Base-by-base conservation (phyloP, 2,888 invertebrate genomes). In the Schizotus pectinicornis region DNA sequence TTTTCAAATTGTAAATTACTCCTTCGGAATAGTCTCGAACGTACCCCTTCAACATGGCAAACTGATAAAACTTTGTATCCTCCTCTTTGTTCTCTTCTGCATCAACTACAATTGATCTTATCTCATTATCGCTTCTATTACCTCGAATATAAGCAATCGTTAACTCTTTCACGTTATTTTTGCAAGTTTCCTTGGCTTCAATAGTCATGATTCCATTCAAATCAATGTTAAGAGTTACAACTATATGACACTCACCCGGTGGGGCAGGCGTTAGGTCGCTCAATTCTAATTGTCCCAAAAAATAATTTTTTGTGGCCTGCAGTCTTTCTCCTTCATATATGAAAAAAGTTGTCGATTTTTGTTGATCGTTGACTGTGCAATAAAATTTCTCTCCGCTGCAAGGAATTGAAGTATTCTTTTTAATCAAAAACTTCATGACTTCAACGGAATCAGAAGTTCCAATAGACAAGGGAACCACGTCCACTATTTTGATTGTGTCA, bases 381-480 rank as follows among this genome's bases (percentile, higher is more conserved):
- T 42, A 48, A 2, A 38, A 34, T n/a, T 33, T 37, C 11, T 11
- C 47, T 0, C 22, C 11, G 13, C 9, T 53, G 3, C 13, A 7
- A 0, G 70, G 70, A 13, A 70, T 49, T 6, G 54, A 33, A 30
- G 66, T 61, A 49, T 70, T 70, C 42, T 65, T 62, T 31, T 59
- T 37, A 38, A 73, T 69, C 8, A 69, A 51, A 9, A 62, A 43
- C 7, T 47, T 46, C 63, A 71, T 65, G n/a, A 61, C 9, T 14
- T 62, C 57, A 5, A 61, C 63, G 22, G 54, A 36, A 13, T 59
- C 46, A 33, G 49, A 47, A 2, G 67, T 59, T 38, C 71, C 72
- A 12, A 73, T 37, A 8, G 72, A 70, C 41, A 72, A 48, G 8
- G 71, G 64, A 6, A 64, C 67, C 6, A 73, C 66, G 50, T 73